phyloP scores from a whole-genome alignment of 2,888 invertebrate genomes.

The Serrognathus titanus region DNA sequence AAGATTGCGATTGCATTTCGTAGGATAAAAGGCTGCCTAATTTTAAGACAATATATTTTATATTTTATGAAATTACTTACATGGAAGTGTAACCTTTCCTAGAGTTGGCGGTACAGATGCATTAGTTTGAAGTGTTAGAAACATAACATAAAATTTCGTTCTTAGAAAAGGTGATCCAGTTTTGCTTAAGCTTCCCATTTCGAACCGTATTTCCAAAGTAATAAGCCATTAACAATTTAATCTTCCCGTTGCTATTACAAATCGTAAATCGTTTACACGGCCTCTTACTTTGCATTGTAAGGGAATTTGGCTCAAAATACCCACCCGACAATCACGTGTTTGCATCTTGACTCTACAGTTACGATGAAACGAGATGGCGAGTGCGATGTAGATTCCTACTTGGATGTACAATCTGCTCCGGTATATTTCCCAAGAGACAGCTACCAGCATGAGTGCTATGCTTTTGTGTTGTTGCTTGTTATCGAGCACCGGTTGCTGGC shows the following conservation, averaged over 20 bases:
- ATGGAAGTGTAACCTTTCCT: too few relatives aligned
- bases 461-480: conserved; percentile 7
- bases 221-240: neutral
- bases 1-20: too few relatives aligned
- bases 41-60: too few relatives aligned
- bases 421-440: conserved; percentile 17
- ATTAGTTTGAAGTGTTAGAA: too few relatives aligned
- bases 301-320: neutral
- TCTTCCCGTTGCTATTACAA: neutral
- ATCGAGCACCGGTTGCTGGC: conserved; percentile 14
- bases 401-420: conserved; percentile 11
- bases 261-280: conserved; percentile 2
- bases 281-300: neutral
- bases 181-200: too few relatives aligned
- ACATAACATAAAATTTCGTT: too few relatives aligned
- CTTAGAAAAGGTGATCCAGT: too few relatives aligned
- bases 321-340: neutral
- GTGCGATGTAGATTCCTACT: conserved; percentile 1
- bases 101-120: too few relatives aligned
- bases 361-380: neutral
- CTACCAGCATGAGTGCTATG: conserved; percentile 10
- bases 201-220: too few relatives aligned
- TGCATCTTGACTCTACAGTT: neutral
- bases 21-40: too few relatives aligned
- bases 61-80: too few relatives aligned